Evolutionary conservation across 2,888 invertebrate species (phyloP).

Genomic region (Drosophila peninsularis): DNA sequence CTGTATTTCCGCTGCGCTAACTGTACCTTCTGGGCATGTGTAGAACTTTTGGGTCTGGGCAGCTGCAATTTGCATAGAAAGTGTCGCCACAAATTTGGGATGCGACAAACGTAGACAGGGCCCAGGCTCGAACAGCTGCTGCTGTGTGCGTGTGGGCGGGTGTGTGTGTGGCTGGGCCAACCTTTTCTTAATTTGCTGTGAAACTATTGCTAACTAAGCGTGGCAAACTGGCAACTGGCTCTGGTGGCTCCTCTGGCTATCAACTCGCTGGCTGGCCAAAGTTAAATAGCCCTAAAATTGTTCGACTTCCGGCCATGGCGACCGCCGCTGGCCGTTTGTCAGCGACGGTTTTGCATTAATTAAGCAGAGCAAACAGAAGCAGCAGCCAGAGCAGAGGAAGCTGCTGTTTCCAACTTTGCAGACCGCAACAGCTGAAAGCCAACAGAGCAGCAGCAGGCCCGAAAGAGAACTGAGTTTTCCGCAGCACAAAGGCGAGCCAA

Average conservation of each 20-base stretch:
- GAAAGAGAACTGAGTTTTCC: not conserved
- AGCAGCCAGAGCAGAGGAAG: constrained; percentile 12
- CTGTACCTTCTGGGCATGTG: constrained; percentile 68
- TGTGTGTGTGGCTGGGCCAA: constrained; percentile 37
- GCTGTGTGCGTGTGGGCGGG: not conserved
- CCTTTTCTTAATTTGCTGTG: constrained; percentile 81
- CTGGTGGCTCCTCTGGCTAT: constrained; percentile 39
- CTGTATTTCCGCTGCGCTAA: constrained; percentile 75
- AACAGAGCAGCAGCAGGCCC: not conserved
- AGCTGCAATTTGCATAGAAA: constrained; percentile 79
- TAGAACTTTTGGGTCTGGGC: constrained; percentile 31
- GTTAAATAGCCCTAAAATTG: constrained; percentile 80
- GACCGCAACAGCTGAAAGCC: constrained; percentile 39
- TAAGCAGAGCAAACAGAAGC: constrained; percentile 41
- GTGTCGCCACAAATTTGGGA: constrained; percentile 76
- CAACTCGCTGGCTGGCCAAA: constrained; percentile 56
- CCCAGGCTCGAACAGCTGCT: constrained; percentile 34
- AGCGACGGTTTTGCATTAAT: constrained; percentile 63
- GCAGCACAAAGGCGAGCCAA: not conserved
- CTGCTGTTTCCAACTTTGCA: constrained; percentile 36
- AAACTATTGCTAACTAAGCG: constrained; percentile 80
- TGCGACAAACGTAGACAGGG: constrained; percentile 40
- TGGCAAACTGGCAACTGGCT: constrained; percentile 44
- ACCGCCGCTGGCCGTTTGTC: constrained; percentile 72
- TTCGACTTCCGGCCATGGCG: constrained; percentile 67